A percentile compares a stretch with the other conserved stretches of the same genome.
Evolutionary conservation across 2,797 vertebrate genomes (phyloP).

Genomic region (Hypotaenidia okinawae): DNA sequence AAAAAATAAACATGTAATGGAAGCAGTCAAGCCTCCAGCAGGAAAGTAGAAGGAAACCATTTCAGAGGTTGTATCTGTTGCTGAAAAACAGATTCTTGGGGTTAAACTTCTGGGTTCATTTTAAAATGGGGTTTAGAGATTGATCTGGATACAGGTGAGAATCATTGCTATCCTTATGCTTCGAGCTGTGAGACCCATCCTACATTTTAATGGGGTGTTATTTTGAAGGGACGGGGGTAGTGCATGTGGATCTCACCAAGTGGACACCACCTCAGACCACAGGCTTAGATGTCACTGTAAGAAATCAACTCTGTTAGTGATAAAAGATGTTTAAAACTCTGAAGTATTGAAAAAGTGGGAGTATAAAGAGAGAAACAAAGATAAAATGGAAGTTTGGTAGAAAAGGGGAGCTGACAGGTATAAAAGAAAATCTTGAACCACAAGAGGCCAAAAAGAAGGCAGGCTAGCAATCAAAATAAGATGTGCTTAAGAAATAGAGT

Average conservation of each 20-base stretch:
- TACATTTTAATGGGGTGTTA: rapidly evolving
- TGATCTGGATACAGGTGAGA: not conserved
- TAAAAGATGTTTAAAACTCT: not conserved
- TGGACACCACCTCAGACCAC: not conserved
- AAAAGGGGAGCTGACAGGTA: not conserved
- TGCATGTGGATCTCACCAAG: not conserved
- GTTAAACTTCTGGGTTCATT: not conserved
- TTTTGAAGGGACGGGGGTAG: not conserved
- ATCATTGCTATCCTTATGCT: not conserved
- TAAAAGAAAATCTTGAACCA: not conserved
- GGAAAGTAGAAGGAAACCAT: not conserved
- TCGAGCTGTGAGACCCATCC: not conserved
- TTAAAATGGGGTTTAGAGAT: not conserved
- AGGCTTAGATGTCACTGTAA: not conserved
- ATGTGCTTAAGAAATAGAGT: not conserved
- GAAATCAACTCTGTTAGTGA: not conserved
- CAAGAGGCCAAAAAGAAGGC: not conserved
- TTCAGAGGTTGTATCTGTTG: not conserved
- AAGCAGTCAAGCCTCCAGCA: not conserved
- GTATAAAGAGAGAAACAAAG: not conserved
- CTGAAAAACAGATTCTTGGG: not conserved
- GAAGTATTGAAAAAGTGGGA: not conserved
- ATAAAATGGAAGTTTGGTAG: not conserved
- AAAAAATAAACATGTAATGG: not conserved
- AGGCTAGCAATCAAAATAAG: not conserved